These are phyloP conservation scores for Gasterosteus nipponicus DNA, from an alignment of 2,113 vertebrate species.

Conservation along the genomic window DNA sequence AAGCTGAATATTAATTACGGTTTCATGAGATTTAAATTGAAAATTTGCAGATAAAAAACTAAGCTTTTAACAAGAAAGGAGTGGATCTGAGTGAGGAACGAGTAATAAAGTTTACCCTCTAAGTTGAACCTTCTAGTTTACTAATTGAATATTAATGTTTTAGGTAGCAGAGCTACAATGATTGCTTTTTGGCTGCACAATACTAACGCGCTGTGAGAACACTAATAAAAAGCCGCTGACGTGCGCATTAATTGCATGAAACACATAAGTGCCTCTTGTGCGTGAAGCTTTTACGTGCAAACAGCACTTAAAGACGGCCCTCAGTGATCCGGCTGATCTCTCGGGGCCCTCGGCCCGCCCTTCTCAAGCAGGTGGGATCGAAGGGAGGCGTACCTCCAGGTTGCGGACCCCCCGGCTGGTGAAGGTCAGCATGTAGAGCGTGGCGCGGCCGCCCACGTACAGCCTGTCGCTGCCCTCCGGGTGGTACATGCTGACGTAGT, in stretches of 20 bases:
- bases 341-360: too few relatives aligned
- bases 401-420: constrained; percentile 72
- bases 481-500: constrained; percentile 81
- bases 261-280: neutral
- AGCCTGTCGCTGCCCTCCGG: constrained; percentile 78
- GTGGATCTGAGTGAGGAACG: neutral
- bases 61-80: neutral
- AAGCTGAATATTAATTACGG: too few relatives aligned
- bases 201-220: neutral
- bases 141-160: neutral
- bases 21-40: too few relatives aligned
- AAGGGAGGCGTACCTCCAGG: constrained; percentile 66
- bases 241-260: neutral
- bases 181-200: neutral
- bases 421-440: constrained; percentile 79
- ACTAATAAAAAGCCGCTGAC: neutral
- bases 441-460: constrained; percentile 79
- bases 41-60: neutral
- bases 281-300: neutral
- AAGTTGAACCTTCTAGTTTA: too few relatives aligned
- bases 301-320: neutral
- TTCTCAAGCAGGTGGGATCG: too few relatives aligned
- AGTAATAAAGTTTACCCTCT: too few relatives aligned
- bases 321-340: too few relatives aligned
- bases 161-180: neutral